Percentiles rank a stretch among this genome's conserved stretches.
Conservation (phyloP, 2,113 vertebrate species). For the Gyps fulvus region DNA sequence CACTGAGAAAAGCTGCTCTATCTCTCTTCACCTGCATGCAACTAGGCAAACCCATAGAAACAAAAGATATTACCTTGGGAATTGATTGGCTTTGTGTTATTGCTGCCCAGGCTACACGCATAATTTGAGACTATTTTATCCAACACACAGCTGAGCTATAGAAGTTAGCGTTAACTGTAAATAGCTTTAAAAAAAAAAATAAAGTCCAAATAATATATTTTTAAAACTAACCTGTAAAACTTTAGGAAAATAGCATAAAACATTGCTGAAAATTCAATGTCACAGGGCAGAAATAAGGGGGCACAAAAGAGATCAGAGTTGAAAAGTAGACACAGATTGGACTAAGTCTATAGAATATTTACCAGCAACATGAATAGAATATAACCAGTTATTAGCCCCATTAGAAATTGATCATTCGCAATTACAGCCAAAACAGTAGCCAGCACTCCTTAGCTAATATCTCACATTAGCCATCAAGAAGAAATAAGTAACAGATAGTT, state of each 20-base stretch:
- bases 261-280: not conserved
- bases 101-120: not conserved
- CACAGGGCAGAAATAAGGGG: not conserved
- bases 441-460: not conserved
- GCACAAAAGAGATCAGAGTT: not conserved
- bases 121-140: not conserved
- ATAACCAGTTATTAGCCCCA: not conserved
- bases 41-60: not conserved
- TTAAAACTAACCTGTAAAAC: not conserved
- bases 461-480: not conserved
- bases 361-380: not conserved
- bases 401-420: not conserved
- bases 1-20: not conserved
- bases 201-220: not conserved
- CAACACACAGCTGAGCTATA: not conserved
- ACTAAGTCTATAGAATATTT: not conserved
- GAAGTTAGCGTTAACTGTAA: not conserved
- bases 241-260: not conserved
- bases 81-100: not conserved
- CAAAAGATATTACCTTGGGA: not conserved
- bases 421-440: not conserved
- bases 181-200: not conserved
- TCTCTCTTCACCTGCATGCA: not conserved
- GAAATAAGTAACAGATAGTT: not conserved
- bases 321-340: not conserved